These are phyloP conservation scores for Huso huso DNA, from an alignment of 2,797 vertebrate species.

Conservation along the genomic window DNA sequence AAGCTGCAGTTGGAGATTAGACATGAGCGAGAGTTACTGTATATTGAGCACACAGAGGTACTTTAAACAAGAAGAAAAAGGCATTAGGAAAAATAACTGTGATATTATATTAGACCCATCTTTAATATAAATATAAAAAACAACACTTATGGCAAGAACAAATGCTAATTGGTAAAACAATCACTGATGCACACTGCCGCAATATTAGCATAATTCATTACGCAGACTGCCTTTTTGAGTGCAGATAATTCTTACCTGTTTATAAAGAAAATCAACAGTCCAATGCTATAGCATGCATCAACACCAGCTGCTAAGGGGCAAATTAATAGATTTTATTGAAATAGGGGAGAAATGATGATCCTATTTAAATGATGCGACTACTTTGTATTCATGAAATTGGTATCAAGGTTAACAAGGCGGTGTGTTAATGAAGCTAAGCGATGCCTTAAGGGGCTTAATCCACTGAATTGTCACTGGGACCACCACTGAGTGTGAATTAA, in stretches of 20 bases:
- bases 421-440: not conserved
- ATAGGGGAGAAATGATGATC: not conserved
- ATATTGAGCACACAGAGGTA: too few species aligned
- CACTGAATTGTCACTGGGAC: not conserved
- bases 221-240: too few species aligned
- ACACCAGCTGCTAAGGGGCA: not conserved
- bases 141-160: too few species aligned
- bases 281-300: not conserved
- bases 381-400: slow-evolving; percentile 1
- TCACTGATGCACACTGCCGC: too few species aligned
- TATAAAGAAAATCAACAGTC: not conserved
- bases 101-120: too few species aligned
- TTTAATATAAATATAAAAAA: too few species aligned
- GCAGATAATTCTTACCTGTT: not conserved
- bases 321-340: slow-evolving; percentile 1
- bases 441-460: not conserved
- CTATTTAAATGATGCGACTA: not conserved
- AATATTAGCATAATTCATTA: too few species aligned
- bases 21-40: too few species aligned
- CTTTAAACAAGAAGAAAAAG: too few species aligned
- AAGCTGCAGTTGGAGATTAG: too few species aligned
- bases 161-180: too few species aligned
- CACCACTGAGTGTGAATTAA: not conserved
- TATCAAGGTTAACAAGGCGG: not conserved
- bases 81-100: too few species aligned